A percentile compares a stretch with the other conserved stretches of the same genome.
phyloP scores from a whole-genome alignment of 2,797 vertebrate genomes.

The Artibeus lituratus region DNA sequence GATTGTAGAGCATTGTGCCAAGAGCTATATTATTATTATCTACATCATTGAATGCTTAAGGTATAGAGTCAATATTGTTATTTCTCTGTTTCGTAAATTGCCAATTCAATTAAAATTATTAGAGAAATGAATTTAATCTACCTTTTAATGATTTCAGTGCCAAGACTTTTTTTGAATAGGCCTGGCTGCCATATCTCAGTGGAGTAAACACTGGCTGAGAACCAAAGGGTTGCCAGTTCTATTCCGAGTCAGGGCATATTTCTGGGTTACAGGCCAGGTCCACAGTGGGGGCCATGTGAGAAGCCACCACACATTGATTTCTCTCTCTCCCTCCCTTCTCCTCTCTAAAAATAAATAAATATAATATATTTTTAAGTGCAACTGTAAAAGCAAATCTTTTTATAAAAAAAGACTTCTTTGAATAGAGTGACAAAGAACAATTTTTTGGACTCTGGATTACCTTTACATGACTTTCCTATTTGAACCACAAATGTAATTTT shows the following conservation, averaged over 20 bases:
- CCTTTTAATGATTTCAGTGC: not conserved
- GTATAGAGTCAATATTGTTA: not conserved
- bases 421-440: not conserved
- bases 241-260: no score
- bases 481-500: not conserved
- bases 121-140: not conserved
- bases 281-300: no score
- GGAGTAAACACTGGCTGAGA: no score
- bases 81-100: not conserved
- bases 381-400: no score
- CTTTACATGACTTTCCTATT: not conserved
- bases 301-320: no score
- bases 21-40: not conserved
- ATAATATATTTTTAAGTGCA: no score
- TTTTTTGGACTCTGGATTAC: not conserved
- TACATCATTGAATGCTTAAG: not conserved
- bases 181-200: no score
- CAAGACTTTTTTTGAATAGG: not conserved
- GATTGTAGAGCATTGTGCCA: not conserved
- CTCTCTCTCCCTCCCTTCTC: no score
- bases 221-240: no score
- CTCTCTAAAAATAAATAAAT: no score
- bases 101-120: not conserved
- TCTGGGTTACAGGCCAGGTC: no score
- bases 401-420: not conserved